Conservation (phyloP, 2,888 invertebrate genomes). For the Harmothoe impar region DNA sequence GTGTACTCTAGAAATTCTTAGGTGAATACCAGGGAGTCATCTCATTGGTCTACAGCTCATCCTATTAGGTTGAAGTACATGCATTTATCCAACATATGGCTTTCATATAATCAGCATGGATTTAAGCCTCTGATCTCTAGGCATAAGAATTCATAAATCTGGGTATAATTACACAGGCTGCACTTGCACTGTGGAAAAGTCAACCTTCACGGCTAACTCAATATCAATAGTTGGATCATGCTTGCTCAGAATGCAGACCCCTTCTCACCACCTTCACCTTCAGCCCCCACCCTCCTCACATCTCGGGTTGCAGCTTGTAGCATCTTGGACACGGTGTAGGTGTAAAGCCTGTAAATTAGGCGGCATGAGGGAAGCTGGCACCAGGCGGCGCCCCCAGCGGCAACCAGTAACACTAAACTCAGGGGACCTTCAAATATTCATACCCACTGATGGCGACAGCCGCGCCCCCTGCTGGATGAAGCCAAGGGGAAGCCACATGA, state of each 20-base stretch:
- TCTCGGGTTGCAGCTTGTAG: neutral
- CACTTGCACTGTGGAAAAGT: too few relatives aligned
- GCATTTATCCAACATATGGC: too few relatives aligned
- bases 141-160: too few relatives aligned
- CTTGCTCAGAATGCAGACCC: neutral
- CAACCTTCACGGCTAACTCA: too few relatives aligned
- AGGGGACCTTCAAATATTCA: constrained; percentile 28
- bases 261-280: neutral
- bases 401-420: constrained; percentile 47
- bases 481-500: constrained; percentile 1
- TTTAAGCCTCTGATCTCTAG: too few relatives aligned
- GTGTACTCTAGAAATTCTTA: too few relatives aligned
- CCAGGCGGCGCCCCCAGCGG: neutral
- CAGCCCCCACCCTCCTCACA: neutral
- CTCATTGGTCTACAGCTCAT: too few relatives aligned
- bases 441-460: neutral
- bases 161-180: too few relatives aligned
- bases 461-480: neutral
- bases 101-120: too few relatives aligned
- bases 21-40: too few relatives aligned
- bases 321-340: neutral
- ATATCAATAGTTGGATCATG: neutral
- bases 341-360: neutral
- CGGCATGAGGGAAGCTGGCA: neutral
- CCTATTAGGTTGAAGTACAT: too few relatives aligned